Percentiles rank a stretch among this genome's conserved stretches.
Conservation (phyloP, 1,140 invertebrate genomes). For the Dendrolimus kikuchii region DNA sequence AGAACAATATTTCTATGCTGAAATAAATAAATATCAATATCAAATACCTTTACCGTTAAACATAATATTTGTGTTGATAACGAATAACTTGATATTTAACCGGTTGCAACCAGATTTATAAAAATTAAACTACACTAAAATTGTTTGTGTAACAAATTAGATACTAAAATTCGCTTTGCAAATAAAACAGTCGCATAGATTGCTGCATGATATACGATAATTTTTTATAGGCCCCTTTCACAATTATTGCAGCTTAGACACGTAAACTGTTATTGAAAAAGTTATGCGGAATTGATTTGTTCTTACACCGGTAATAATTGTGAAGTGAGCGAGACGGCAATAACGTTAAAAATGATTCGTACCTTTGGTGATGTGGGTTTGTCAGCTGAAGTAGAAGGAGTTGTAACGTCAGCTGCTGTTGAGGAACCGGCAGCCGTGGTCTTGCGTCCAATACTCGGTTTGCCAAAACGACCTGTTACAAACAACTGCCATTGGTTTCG, state of each 20-base stretch:
- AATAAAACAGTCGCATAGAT: slow-evolving; percentile 8
- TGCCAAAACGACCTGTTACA: slow-evolving; percentile 59
- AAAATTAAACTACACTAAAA: no score
- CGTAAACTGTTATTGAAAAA: not conserved
- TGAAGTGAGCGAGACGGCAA: no score
- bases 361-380: slow-evolving; percentile 56
- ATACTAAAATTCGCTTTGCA: slow-evolving; percentile 1
- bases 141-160: no score
- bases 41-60: no score
- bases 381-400: slow-evolving; percentile 33
- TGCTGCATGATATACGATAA: slow-evolving; percentile 1
- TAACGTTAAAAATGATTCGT: not conserved
- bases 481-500: slow-evolving; percentile 22
- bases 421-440: slow-evolving; percentile 24
- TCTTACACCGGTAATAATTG: no score
- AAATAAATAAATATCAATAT: no score
- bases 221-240: not conserved
- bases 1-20: no score
- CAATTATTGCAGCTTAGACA: not conserved
- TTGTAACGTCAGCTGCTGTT: slow-evolving; percentile 22
- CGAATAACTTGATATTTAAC: no score
- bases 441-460: slow-evolving; percentile 42
- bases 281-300: not conserved
- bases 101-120: no score
- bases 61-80: no score